Evolutionary conservation across 2,797 vertebrate genomes (phyloP).

Genomic region (Acridotheres tristis): DNA sequence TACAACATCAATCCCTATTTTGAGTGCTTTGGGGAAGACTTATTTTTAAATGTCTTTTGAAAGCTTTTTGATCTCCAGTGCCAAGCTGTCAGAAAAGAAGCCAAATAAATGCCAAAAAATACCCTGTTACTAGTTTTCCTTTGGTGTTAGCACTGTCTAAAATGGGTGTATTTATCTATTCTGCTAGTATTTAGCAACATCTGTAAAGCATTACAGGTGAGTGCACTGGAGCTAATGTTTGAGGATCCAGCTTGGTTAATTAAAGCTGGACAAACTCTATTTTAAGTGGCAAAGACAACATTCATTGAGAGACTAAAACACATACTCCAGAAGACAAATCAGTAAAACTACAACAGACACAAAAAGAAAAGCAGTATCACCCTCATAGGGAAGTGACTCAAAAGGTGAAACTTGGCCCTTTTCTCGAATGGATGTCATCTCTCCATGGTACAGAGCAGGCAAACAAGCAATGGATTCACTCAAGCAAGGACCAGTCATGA

Average conservation of each 20-base stretch:
- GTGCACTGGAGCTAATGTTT: not conserved
- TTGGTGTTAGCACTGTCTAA: not conserved
- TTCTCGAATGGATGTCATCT: not conserved
- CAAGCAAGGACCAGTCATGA: not conserved
- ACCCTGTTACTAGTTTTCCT: not conserved
- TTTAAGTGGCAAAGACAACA: not conserved
- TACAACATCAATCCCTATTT: not conserved
- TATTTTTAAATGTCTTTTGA: slow-evolving; percentile 32
- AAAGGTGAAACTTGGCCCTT: not conserved
- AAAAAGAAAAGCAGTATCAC: not conserved
- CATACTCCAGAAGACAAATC: not conserved
- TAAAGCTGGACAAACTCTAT: not conserved
- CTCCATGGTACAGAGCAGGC: fast-evolving
- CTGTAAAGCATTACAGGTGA: not conserved
- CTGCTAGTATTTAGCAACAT: not conserved
- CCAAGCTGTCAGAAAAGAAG: not conserved
- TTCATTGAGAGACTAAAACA: not conserved
- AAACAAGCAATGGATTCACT: not conserved
- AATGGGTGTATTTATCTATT: not conserved
- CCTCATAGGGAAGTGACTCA: not conserved
- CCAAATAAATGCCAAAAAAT: not conserved
- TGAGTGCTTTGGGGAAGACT: not conserved
- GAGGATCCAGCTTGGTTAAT: not conserved
- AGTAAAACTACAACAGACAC: not conserved
- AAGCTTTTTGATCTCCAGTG: slow-evolving; percentile 16